These are phyloP conservation scores for Ptychoptera albimana DNA, from an alignment of 2,888 invertebrate genomes.

Conservation along the genomic window DNA sequence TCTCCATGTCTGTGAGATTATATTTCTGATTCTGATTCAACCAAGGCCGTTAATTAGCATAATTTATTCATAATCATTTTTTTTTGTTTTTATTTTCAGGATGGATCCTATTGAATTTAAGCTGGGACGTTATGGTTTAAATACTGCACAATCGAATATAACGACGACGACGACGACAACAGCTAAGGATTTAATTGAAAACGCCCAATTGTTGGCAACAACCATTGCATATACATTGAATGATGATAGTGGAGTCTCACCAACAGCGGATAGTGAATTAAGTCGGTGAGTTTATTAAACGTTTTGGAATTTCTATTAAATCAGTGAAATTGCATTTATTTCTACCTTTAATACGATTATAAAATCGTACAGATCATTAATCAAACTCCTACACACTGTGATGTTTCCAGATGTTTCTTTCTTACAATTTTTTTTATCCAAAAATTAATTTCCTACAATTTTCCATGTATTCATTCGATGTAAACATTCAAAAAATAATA, in stretches of 20 bases:
- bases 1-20: too few relatives aligned
- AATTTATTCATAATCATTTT: background rate
- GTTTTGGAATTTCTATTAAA: background rate
- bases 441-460: too few relatives aligned
- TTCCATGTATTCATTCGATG: too few relatives aligned
- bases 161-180: conserved; percentile 3
- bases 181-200: background rate
- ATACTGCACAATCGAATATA: conserved; percentile 5
- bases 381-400: too few relatives aligned
- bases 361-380: too few relatives aligned
- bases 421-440: too few relatives aligned
- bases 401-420: too few relatives aligned
- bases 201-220: background rate
- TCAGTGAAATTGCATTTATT: too few relatives aligned
- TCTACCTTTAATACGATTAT: too few relatives aligned
- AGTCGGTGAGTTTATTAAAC: conserved; percentile 3
- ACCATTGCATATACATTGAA: background rate
- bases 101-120: conserved; percentile 8
- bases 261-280: conserved; percentile 4
- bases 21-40: too few relatives aligned
- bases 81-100: conserved; percentile 5
- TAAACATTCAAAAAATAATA: too few relatives aligned
- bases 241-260: background rate
- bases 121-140: conserved; percentile 6
- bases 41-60: background rate